Evolutionary conservation across 2,888 invertebrate genomes (phyloP).

Genomic region (Xiphydria camelus): DNA sequence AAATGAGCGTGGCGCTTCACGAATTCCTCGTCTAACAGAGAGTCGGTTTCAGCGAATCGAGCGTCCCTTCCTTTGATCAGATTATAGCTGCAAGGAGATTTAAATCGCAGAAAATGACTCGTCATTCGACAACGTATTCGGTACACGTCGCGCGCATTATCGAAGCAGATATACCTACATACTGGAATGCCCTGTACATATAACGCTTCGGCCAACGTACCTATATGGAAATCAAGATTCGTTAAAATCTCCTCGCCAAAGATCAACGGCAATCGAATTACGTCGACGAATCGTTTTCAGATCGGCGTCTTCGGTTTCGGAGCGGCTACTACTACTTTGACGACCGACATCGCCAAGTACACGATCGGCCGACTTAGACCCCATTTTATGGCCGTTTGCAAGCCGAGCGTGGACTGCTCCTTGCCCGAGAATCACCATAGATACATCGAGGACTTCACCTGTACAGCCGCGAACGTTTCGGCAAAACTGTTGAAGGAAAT

Average conservation of each 20-base stretch:
- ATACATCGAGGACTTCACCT: slow-evolving; percentile 75
- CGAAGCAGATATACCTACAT: too few species aligned
- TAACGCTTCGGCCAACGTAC: too few species aligned
- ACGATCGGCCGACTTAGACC: slow-evolving; percentile 90
- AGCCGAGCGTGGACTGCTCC: slow-evolving; percentile 72
- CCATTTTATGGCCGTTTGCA: slow-evolving; percentile 90
- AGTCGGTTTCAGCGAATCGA: too few species aligned
- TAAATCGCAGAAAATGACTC: too few species aligned
- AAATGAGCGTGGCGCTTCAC: too few species aligned
- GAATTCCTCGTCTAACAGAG: too few species aligned
- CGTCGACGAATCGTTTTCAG: slow-evolving; percentile 47
- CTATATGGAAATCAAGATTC: too few species aligned
- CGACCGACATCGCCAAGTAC: slow-evolving; percentile 93
- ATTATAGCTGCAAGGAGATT: too few species aligned
- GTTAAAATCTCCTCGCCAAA: background rate
- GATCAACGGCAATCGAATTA: background rate
- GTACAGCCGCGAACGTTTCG: slow-evolving; percentile 59
- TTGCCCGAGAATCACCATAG: slow-evolving; percentile 63
- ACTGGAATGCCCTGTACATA: too few species aligned
- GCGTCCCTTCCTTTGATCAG: too few species aligned
- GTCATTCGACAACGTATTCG: too few species aligned
- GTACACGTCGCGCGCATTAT: too few species aligned
- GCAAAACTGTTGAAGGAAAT: slow-evolving; percentile 68
- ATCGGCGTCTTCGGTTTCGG: slow-evolving; percentile 87
- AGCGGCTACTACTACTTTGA: slow-evolving; percentile 79